A percentile compares a stretch with the other conserved stretches of the same genome.
phyloP scores from a whole-genome alignment of 2,888 invertebrate species.

The Apodemia hepburni region DNA sequence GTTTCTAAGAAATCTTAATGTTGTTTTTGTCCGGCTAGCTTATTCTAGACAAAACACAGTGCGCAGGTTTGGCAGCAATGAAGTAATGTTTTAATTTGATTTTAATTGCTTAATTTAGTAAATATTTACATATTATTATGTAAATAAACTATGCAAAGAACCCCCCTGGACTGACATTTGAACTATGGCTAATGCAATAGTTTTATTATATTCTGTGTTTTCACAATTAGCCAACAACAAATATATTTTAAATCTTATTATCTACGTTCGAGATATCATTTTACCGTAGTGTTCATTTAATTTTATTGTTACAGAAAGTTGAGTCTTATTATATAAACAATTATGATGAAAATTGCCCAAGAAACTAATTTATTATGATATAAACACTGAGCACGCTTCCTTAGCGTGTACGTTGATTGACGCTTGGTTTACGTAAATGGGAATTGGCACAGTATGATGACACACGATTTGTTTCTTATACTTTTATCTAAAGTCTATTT shows the following conservation, averaged over 20 bases:
- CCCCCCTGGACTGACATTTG: slow-evolving; percentile 28
- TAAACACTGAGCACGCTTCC: slow-evolving; percentile 35
- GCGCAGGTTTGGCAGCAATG: too few species aligned
- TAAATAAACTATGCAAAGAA: neutral
- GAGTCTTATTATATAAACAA: neutral
- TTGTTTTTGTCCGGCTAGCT: too few species aligned
- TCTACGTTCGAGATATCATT: neutral
- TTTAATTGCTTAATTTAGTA: too few species aligned
- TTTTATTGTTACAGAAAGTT: neutral
- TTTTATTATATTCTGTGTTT: neutral
- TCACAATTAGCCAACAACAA: neutral
- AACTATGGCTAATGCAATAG: slow-evolving; percentile 27
- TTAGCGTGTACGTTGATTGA: slow-evolving; percentile 36
- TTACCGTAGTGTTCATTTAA: neutral
- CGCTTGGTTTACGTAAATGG: slow-evolving; percentile 30
- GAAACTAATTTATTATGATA: neutral
- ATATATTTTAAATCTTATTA: neutral
- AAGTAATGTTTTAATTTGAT: too few species aligned
- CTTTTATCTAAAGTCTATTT: slow-evolving; percentile 30
- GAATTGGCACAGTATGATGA: slow-evolving; percentile 37
- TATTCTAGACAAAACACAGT: too few species aligned
- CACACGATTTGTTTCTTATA: slow-evolving; percentile 27
- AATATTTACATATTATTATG: neutral
- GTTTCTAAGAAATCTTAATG: too few species aligned
- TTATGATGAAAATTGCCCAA: slow-evolving; percentile 1